Evolutionary conservation across 2,113 vertebrate species (phyloP).

Genomic region (Petrocephalus zakoni): DNA sequence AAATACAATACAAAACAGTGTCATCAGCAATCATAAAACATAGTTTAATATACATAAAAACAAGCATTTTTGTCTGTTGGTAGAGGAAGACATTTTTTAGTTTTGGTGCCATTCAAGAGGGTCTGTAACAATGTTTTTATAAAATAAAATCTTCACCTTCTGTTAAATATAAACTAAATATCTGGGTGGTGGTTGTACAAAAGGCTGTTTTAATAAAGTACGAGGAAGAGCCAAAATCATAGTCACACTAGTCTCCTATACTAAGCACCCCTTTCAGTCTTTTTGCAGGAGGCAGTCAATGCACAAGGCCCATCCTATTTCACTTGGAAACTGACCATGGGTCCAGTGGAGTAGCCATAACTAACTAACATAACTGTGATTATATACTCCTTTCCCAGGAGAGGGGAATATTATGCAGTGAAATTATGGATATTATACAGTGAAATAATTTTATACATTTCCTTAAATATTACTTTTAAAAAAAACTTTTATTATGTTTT

Average conservation of each 20-base stretch:
- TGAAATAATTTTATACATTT: no score
- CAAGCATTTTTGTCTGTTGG: background rate
- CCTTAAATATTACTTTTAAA: no score
- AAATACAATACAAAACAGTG: background rate
- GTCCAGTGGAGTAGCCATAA: background rate
- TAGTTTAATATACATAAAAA: background rate
- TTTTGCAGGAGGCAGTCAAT: no score
- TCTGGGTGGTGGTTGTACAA: background rate
- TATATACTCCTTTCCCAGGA: background rate
- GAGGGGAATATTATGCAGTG: no score
- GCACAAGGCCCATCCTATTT: background rate
- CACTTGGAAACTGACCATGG: background rate
- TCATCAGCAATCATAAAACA: background rate
- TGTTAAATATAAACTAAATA: background rate
- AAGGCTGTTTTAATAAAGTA: background rate
- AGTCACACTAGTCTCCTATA: background rate
- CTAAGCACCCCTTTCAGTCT: no score
- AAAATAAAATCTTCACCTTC: background rate
- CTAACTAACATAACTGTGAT: no score
- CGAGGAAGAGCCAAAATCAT: background rate
- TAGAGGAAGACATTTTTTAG: slow-evolving; percentile 44
- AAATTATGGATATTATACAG: no score
- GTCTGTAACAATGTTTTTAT: background rate
- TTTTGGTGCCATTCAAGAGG: slow-evolving; percentile 10
- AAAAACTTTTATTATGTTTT: no score